A percentile compares a stretch with the other conserved stretches of the same genome.
Evolutionary conservation across 2,113 vertebrate species (phyloP).

Genomic region (human (Homo sapiens)): DNA sequence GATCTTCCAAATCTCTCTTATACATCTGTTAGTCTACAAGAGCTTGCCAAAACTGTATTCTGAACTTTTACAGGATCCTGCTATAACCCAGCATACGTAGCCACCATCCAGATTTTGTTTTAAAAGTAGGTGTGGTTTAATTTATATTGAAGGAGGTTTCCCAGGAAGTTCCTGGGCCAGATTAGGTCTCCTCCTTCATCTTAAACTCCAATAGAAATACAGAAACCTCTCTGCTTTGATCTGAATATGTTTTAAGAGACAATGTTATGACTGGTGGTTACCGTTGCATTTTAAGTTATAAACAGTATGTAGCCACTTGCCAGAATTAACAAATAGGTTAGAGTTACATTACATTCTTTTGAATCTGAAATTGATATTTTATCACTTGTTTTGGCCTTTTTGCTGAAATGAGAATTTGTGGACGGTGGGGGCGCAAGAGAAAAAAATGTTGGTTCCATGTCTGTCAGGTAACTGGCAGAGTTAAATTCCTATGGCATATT

Average conservation of each 20-base stretch:
- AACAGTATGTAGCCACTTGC: conserved; percentile 26
- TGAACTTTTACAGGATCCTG: conserved; percentile 30
- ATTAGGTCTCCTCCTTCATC: background rate
- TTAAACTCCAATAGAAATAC: too few relatives aligned
- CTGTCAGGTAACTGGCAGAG: background rate
- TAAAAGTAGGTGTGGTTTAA: background rate
- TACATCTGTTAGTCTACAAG: background rate
- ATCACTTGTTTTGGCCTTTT: background rate
- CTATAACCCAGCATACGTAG: background rate
- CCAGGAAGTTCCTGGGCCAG: background rate
- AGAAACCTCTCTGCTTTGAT: conserved; percentile 8
- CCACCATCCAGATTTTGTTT: conserved; percentile 19
- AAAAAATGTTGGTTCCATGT: conserved; percentile 13
- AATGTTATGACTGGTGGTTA: background rate
- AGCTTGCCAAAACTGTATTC: conserved; percentile 43
- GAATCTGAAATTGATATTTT: conserved; percentile 55
- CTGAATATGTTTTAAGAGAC: conserved; percentile 32
- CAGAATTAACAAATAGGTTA: conserved; percentile 37
- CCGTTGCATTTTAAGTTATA: conserved; percentile 29
- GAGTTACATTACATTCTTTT: background rate
- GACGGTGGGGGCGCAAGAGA: background rate
- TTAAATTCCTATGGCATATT: background rate
- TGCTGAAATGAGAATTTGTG: conserved; percentile 36
- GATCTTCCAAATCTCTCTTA: conserved; percentile 42
- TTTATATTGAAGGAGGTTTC: background rate